These are phyloP conservation scores for Cyphomyrus plagiostoma DNA, from an alignment of 2,113 vertebrate genomes.

Conservation along the genomic window DNA sequence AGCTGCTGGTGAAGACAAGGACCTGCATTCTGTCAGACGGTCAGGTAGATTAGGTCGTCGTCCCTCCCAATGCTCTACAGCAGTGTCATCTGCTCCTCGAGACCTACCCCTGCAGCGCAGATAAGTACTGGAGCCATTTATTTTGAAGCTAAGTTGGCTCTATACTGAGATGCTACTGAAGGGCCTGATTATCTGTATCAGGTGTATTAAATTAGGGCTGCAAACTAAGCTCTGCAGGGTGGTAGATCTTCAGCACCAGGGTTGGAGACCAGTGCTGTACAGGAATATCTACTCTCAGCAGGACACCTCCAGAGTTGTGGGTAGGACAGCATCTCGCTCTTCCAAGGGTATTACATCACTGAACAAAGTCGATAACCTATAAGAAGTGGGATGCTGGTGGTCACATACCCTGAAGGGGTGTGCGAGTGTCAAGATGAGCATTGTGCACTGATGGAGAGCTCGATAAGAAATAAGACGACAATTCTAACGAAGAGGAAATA, in stretches of 20 bases:
- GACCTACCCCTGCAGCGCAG: background rate
- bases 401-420: background rate
- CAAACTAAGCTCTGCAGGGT: background rate
- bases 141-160: background rate
- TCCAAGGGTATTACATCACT: background rate
- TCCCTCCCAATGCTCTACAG: background rate
- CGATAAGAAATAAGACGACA: background rate
- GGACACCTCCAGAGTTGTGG: background rate
- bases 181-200: background rate
- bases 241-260: background rate
- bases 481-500: background rate
- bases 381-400: background rate
- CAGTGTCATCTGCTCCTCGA: background rate
- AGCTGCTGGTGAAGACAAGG: background rate
- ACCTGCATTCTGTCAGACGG: background rate
- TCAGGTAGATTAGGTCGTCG: background rate
- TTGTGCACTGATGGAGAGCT: background rate
- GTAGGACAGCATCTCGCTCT: background rate
- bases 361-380: background rate
- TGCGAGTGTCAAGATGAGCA: background rate
- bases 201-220: background rate
- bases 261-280: background rate
- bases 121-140: background rate
- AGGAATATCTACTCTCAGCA: background rate
- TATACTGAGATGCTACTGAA: background rate